Evolutionary conservation across 2,888 invertebrate genomes (phyloP).

Genomic region (Frankliniella intonsa): DNA sequence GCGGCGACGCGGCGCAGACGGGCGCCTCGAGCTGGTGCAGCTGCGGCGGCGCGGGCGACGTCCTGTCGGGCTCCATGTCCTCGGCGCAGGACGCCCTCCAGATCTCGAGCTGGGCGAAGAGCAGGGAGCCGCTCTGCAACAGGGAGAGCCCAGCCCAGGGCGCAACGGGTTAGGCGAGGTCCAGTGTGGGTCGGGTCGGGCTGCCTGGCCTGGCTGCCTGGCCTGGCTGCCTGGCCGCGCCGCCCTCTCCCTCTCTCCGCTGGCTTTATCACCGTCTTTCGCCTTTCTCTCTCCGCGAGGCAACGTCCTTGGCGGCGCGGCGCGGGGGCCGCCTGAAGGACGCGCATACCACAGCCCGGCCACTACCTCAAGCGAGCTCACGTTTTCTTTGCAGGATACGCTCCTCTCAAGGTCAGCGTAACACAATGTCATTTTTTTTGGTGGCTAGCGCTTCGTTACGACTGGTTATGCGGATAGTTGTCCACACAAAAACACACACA

Average conservation of each 20-base stretch:
- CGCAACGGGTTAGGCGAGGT: background rate
- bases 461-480: too few relatives aligned
- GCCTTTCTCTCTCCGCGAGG: background rate
- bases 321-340: background rate
- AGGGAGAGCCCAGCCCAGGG: constrained; percentile 31
- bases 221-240: background rate
- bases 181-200: background rate
- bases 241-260: background rate
- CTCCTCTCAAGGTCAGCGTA: too few relatives aligned
- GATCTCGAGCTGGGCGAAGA: constrained; percentile 84
- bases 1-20: constrained; percentile 32
- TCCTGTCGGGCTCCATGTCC: constrained; percentile 47
- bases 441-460: too few relatives aligned
- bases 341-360: background rate
- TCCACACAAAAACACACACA: too few relatives aligned
- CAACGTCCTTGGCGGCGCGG: background rate
- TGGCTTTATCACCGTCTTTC: background rate
- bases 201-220: background rate
- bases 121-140: constrained; percentile 71
- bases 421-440: too few relatives aligned
- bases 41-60: constrained; percentile 28
- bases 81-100: constrained; percentile 78
- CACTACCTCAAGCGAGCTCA: background rate
- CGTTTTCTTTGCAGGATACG: too few relatives aligned
- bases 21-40: constrained; percentile 31